These are phyloP conservation scores for Aricia agestis DNA, from an alignment of 1,140 invertebrate genomes.

Conservation along the genomic window DNA sequence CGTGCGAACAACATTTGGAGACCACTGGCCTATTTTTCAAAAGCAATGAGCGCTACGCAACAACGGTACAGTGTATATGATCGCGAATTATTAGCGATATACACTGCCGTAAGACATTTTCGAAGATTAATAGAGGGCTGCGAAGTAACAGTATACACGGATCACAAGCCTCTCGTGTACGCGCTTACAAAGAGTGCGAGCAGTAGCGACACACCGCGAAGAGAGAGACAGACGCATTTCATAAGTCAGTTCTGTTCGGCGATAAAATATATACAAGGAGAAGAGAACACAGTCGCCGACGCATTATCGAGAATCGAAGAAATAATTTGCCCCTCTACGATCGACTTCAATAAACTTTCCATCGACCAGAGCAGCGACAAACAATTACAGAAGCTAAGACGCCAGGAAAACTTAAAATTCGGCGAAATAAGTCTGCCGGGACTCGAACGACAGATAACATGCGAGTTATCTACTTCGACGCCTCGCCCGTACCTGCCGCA, in stretches of 20 bases:
- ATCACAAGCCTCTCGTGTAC: constrained; percentile 25
- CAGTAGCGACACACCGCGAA: constrained; percentile 30
- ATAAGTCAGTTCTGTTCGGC: constrained; percentile 34
- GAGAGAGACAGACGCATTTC: constrained; percentile 32
- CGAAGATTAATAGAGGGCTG: constrained; percentile 30
- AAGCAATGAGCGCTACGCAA: constrained; percentile 8
- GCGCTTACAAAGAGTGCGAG: constrained; percentile 20
- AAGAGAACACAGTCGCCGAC: constrained; percentile 29
- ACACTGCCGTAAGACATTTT: constrained; percentile 33
- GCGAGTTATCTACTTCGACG: constrained; percentile 7
- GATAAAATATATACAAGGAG: constrained; percentile 31
- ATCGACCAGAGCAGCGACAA: constrained; percentile 22
- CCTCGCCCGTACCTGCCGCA: constrained; percentile 17
- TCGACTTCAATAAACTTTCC: constrained; percentile 18
- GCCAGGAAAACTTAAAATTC: constrained; percentile 14
- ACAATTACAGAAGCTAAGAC: constrained; percentile 20
- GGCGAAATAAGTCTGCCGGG: neutral
- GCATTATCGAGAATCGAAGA: constrained; percentile 27
- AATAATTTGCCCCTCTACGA: constrained; percentile 14
- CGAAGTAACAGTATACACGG: constrained; percentile 29
- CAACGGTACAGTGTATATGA: constrained; percentile 26
- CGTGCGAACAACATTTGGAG: too few relatives aligned
- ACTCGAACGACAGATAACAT: constrained; percentile 4
- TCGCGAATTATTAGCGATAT: constrained; percentile 33
- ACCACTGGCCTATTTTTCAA: constrained; percentile 25